Base-by-base conservation (phyloP, 2,888 invertebrate species). In the Clitarchus hookeri region DNA sequence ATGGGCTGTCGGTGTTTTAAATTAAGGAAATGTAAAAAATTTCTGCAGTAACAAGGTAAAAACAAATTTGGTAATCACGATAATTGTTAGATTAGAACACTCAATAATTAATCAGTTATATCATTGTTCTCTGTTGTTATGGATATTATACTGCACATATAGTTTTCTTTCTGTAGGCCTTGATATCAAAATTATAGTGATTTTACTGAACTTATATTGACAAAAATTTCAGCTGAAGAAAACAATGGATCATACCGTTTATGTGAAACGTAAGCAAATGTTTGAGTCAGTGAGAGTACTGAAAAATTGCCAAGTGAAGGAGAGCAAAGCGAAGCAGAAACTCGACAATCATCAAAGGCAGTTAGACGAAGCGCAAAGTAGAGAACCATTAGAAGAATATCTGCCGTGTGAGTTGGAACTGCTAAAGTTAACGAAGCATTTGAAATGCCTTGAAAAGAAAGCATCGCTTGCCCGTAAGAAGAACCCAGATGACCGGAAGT, bases 391-490 rank as follows among this genome's bases (percentile, higher is more conserved):
- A 2, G 65, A 65, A 11, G 65, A 23, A 23, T 6, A 65, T 1
- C 65, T 12, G 13, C 23, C 0, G n/a, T 65, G 65, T n/a, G 65
- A 65, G n/a, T 9, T 16, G n/a, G 65, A 65, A n/a, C 65, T 65
- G 19, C 11, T 11, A 23, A 19, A 8, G 8, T 11, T 16, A n/a
- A 65, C 6, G 19, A 65, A 65, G 65, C 16, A 65, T 65, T 65
- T 65, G 65, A 65, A 65, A 23, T 65, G 65, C 65, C 65, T 65
- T n/a, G 65, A 65, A n/a, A 65, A n/a, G n/a, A 65, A 65, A 65
- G 65, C 65, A 9, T 16, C 65, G 19, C 23, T 65, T n/a, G 65
- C 65, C 23, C n/a, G 65, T 19, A 65, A 65, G 65, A 4, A 19
- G n/a, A 8, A 65, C n/a, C 23, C 65, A n/a, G 65, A 65, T 3